Evolutionary conservation across 2,113 vertebrate species (phyloP).

Genomic region (Leptobrachium leishanense): DNA sequence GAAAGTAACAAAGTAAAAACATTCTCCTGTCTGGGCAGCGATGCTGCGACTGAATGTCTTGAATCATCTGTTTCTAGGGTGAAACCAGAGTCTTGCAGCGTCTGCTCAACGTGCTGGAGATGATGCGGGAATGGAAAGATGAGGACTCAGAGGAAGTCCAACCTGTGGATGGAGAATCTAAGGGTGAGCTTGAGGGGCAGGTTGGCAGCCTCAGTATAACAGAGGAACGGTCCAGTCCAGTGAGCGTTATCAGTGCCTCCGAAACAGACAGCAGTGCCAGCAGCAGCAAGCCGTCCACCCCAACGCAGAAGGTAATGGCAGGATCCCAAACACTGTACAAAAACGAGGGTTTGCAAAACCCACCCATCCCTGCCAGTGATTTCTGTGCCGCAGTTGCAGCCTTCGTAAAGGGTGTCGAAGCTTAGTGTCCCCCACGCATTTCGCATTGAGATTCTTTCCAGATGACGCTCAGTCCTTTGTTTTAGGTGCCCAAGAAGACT

Average conservation of each 20-base stretch:
- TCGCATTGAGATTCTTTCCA: no score
- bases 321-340: no score
- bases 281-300: constrained; percentile 46
- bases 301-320: constrained; percentile 60
- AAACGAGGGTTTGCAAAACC: no score
- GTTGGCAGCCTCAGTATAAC: background rate
- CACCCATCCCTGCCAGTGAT: no score
- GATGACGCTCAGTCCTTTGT: no score
- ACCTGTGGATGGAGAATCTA: constrained; percentile 47
- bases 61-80: constrained; percentile 71
- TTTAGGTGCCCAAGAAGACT: constrained; percentile 53
- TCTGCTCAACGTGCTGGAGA: constrained; percentile 73
- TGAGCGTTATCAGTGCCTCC: constrained; percentile 39
- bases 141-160: constrained; percentile 12
- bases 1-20: no score
- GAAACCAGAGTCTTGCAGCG: constrained; percentile 63
- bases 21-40: no score
- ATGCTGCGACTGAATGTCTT: no score
- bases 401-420: no score
- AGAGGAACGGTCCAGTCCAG: constrained; percentile 39
- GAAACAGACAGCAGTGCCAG: constrained; percentile 49
- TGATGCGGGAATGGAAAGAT: constrained; percentile 75
- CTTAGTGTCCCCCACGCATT: no score
- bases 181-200: constrained; percentile 42
- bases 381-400: no score